These are phyloP conservation scores for Urocyon cinereoargenteus DNA, from an alignment of 2,797 vertebrate genomes.

Conservation along the genomic window DNA sequence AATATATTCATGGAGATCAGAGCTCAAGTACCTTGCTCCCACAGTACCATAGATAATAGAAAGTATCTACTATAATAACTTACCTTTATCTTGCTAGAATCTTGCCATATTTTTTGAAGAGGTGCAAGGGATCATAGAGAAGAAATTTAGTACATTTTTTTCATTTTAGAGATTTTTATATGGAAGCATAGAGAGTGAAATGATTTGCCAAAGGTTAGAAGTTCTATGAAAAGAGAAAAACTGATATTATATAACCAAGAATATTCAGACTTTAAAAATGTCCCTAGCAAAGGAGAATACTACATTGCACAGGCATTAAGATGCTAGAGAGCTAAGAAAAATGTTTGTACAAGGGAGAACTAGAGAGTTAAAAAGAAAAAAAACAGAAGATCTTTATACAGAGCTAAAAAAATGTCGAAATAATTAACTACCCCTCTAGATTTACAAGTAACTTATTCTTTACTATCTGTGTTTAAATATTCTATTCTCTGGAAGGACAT, in stretches of 20 bases:
- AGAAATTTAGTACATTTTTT: background rate
- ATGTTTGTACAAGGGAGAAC: background rate
- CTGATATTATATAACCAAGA: constrained; percentile 1
- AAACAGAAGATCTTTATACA: background rate
- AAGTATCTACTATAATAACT: background rate
- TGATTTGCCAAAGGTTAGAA: background rate
- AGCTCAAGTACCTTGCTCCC: background rate
- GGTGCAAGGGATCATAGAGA: background rate
- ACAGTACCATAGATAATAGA: constrained; percentile 5
- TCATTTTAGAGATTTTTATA: constrained; percentile 56
- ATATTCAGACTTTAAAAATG: background rate
- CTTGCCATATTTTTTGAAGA: constrained; percentile 34
- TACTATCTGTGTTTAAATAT: constrained; percentile 43
- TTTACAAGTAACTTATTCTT: constrained; percentile 42
- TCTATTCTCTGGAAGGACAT: background rate
- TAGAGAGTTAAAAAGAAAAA: constrained; percentile 24
- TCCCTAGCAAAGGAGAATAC: constrained; percentile 37
- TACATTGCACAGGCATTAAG: constrained; percentile 18
- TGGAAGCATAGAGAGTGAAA: background rate
- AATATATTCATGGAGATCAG: background rate
- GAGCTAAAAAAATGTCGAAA: constrained; percentile 41
- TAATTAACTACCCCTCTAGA: constrained; percentile 41
- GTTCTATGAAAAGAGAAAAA: constrained; percentile 6
- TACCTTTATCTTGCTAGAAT: constrained; percentile 46
- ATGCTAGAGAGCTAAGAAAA: constrained; percentile 53